A percentile compares a stretch with the other conserved stretches of the same genome.
phyloP scores from a whole-genome alignment of 2,113 vertebrate species.

The Calonectris borealis region DNA sequence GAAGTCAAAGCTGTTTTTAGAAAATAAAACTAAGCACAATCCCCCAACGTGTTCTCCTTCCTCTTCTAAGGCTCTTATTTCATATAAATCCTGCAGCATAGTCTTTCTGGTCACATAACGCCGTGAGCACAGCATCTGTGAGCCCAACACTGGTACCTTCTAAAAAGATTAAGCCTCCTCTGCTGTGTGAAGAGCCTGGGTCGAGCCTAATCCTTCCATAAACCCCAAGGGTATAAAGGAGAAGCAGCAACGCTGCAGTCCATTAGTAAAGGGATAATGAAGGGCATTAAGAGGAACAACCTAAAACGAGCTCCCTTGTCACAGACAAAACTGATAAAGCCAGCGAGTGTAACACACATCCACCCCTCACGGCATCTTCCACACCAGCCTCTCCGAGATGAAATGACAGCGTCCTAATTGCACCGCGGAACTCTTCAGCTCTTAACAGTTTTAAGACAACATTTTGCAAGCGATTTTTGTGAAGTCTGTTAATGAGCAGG shows the following conservation, averaged over 20 bases:
- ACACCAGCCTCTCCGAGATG: fast-evolving
- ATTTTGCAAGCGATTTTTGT: background rate
- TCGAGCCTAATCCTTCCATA: background rate
- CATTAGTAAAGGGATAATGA: background rate
- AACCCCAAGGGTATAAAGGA: background rate
- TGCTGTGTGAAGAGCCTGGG: background rate
- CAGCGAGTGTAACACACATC: background rate
- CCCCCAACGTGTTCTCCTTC: fast-evolving
- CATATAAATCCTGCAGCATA: background rate
- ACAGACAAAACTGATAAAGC: background rate
- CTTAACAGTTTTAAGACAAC: background rate
- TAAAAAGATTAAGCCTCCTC: background rate
- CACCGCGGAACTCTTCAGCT: fast-evolving
- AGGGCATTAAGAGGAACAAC: background rate
- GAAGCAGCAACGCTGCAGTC: background rate
- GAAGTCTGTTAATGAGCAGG: background rate
- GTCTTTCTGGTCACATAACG: background rate
- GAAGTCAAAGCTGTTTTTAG: background rate
- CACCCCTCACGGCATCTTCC: background rate
- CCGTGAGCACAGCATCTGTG: background rate
- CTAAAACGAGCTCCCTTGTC: background rate
- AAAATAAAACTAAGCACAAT: background rate
- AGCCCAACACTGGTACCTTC: background rate
- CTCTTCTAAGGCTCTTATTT: background rate
- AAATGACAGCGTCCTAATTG: background rate